Evolutionary conservation across 30 jellyfish, hydroid and myxozoan genomes (phyloP).

Genomic region (Sanderia malayensis): DNA sequence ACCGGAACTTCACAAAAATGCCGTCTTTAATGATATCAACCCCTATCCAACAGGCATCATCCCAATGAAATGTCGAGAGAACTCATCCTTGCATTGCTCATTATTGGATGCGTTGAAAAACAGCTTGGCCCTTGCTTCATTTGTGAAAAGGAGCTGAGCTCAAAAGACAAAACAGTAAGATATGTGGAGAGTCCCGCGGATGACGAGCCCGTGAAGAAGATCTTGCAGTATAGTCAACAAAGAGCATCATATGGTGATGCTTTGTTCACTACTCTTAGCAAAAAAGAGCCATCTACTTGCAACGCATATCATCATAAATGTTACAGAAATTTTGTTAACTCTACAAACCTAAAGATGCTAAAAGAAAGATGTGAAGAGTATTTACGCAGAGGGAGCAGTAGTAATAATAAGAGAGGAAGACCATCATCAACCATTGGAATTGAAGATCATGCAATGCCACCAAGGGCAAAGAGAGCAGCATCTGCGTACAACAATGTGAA

Average conservation of each 20-base stretch:
- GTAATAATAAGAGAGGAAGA: conserved; percentile 9
- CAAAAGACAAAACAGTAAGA: conserved; percentile 8
- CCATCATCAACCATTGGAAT: conserved; percentile 7
- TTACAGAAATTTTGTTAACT: conserved; percentile 9
- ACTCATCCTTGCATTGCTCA: conserved; percentile 6
- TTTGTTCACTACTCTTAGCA: conserved; percentile 12
- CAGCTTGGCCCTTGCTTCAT: conserved; percentile 26
- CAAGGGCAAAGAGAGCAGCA: conserved; percentile 15
- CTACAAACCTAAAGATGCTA: conserved; percentile 9
- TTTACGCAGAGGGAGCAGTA: conserved; percentile 3
- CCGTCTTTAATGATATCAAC: conserved; percentile 2
- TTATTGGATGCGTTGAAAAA: conserved; percentile 8
- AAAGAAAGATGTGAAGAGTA: conserved; percentile 2
- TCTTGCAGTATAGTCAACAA: not conserved
- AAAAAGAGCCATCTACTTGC: conserved; percentile 14
- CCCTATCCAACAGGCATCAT: conserved; percentile 4
- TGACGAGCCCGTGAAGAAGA: conserved; percentile 23
- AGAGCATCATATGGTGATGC: conserved; percentile 13
- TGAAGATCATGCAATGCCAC: conserved; percentile 9
- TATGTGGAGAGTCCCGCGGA: conserved; percentile 5
- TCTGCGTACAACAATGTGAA: conserved; percentile 12
- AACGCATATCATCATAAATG: conserved; percentile 6
- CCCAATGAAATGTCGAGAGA: not conserved
- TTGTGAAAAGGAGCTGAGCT: conserved; percentile 30
- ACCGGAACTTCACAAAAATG: not conserved